These are phyloP conservation scores for Anaspis maculata DNA, from an alignment of 2,888 invertebrate genomes.

Conservation along the genomic window DNA sequence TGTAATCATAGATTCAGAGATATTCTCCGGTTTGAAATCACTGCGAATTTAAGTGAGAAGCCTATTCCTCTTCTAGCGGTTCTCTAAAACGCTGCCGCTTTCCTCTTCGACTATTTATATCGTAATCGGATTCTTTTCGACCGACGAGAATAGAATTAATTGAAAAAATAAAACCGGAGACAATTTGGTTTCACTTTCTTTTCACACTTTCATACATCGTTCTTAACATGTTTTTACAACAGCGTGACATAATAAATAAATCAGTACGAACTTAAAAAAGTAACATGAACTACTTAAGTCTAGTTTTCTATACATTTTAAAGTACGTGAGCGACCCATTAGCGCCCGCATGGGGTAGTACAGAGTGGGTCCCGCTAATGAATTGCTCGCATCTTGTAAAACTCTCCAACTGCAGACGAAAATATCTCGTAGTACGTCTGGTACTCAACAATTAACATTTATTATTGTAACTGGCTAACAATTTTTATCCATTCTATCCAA, in stretches of 20 bases:
- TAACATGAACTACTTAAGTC: constrained; percentile 29
- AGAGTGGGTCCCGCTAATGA: constrained; percentile 1
- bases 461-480: constrained; percentile 34
- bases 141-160: too few relatives aligned
- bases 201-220: constrained; percentile 40
- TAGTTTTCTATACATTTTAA: constrained; percentile 20
- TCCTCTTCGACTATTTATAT: too few relatives aligned
- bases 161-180: too few relatives aligned
- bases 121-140: too few relatives aligned
- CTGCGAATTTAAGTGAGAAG: too few relatives aligned
- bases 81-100: too few relatives aligned
- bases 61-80: too few relatives aligned
- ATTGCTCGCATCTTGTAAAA: constrained; percentile 9
- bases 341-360: constrained; percentile 8
- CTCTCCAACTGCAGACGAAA: constrained; percentile 17
- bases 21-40: too few relatives aligned
- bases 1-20: too few relatives aligned
- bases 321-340: constrained; percentile 15
- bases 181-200: constrained; percentile 35
- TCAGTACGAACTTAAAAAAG: constrained; percentile 28
- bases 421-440: constrained; percentile 16
- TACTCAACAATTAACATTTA: constrained; percentile 35
- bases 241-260: constrained; percentile 36
- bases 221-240: constrained; percentile 38
- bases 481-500: constrained; percentile 27